These are phyloP conservation scores for Plecotus auritus DNA, from an alignment of 2,113 vertebrate genomes.

Conservation along the genomic window DNA sequence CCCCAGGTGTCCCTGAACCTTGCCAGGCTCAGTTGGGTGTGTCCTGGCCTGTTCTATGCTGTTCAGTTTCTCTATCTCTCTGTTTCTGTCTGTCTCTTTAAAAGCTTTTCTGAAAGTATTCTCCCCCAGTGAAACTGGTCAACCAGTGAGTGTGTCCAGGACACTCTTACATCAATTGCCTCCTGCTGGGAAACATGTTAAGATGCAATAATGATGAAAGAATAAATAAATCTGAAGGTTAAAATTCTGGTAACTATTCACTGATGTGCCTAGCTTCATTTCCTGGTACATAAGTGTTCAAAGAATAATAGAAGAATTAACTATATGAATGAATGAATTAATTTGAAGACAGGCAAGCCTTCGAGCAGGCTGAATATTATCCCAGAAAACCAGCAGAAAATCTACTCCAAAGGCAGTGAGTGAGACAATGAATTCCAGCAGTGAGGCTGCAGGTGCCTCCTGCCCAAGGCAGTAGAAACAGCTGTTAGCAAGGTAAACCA, in stretches of 20 bases:
- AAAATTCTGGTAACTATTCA: neutral
- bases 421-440: neutral
- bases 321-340: neutral
- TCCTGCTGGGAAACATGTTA: neutral
- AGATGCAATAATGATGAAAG: neutral
- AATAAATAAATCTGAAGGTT: neutral
- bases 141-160: neutral
- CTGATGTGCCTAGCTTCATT: neutral
- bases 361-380: neutral
- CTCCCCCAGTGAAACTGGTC: neutral
- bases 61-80: neutral
- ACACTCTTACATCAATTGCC: neutral
- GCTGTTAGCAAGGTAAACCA: neutral
- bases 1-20: neutral
- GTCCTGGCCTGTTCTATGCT: neutral
- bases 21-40: neutral
- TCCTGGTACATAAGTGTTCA: neutral
- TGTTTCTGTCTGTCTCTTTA: neutral
- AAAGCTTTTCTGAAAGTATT: neutral
- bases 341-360: neutral
- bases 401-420: neutral
- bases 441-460: rapidly evolving
- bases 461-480: neutral
- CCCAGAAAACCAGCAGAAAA: neutral
- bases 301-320: neutral